Percentiles rank a stretch among this genome's conserved stretches.
phyloP scores from a whole-genome alignment of 2,113 vertebrate genomes.

The Leucopsar rothschildi region DNA sequence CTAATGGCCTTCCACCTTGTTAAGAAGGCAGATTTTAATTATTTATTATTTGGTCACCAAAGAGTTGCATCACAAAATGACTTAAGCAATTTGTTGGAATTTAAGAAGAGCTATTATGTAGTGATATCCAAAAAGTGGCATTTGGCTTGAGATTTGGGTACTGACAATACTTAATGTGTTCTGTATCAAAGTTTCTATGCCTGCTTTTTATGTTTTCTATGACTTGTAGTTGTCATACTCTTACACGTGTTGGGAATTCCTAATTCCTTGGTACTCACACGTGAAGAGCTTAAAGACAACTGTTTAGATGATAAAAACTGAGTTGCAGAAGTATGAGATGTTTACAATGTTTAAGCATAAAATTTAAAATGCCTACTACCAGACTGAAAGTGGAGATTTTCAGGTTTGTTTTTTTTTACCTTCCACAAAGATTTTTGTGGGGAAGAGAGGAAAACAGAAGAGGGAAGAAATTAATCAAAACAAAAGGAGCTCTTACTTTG shows the following conservation, averaged over 20 bases:
- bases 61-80: neutral
- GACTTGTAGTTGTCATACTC: neutral
- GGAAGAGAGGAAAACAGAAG: neutral
- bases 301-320: neutral
- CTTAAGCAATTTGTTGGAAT: neutral
- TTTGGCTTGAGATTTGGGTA: neutral
- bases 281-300: neutral
- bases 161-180: neutral
- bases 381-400: neutral
- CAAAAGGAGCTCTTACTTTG: neutral
- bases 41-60: neutral
- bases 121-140: neutral
- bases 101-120: neutral
- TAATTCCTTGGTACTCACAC: neutral
- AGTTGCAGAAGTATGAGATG: neutral
- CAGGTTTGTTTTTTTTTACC: neutral
- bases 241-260: neutral
- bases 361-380: neutral
- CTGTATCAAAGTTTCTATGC: neutral
- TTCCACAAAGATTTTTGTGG: neutral
- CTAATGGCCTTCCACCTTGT: neutral
- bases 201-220: neutral
- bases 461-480: neutral
- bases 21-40: neutral
- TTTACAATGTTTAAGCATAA: neutral